phyloP scores from a whole-genome alignment of 2,113 vertebrate genomes.

The Myotis davidii region DNA sequence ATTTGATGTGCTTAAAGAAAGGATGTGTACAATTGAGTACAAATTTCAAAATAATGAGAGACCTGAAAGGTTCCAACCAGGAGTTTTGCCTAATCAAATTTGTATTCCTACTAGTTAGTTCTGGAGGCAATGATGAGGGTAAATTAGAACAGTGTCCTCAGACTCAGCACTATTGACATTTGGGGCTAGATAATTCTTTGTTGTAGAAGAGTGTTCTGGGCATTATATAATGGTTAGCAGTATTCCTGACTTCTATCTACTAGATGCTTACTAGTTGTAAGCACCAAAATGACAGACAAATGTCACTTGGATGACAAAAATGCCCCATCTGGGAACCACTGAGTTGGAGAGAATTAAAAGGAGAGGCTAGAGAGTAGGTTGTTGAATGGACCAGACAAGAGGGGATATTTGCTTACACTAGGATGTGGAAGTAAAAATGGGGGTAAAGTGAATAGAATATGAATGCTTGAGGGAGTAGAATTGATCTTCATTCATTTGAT shows the following conservation, averaged over 20 bases:
- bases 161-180: not conserved
- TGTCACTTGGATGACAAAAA: not conserved
- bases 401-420: not conserved
- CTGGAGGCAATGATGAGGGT: not conserved
- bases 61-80: not conserved
- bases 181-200: not conserved
- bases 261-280: not conserved
- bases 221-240: not conserved
- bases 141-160: not conserved
- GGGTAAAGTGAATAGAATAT: not conserved
- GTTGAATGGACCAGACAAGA: not conserved
- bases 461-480: not conserved
- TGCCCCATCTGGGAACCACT: not conserved
- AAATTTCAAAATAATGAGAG: not conserved
- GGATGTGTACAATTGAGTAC: not conserved
- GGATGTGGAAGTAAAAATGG: not conserved
- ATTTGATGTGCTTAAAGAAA: not conserved
- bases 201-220: not conserved
- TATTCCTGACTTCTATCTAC: not conserved
- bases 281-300: not conserved
- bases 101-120: not conserved
- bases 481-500: not conserved
- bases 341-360: not conserved
- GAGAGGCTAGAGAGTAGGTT: accelerated
- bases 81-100: not conserved